These are phyloP conservation scores for Hymenopus coronatus DNA, from an alignment of 2,888 invertebrate species.

Conservation along the genomic window DNA sequence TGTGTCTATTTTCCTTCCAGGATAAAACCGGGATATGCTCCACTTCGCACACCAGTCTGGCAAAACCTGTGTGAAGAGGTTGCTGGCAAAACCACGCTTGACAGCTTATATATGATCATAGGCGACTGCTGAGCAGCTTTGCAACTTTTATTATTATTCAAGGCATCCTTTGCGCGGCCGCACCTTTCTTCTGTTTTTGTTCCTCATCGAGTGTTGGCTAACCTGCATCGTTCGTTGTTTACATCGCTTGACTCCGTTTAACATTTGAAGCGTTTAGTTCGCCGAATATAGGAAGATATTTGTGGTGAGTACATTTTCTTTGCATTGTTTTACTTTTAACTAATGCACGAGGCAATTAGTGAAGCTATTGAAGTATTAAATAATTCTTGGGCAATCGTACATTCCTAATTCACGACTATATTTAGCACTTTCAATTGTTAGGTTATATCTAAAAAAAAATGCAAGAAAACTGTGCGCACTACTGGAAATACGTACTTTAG, in stretches of 20 bases:
- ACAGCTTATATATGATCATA: background rate
- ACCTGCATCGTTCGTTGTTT: background rate
- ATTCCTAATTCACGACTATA: no score
- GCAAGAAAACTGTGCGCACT: no score
- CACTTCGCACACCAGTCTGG: background rate
- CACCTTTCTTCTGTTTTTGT: background rate
- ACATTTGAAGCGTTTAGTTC: background rate
- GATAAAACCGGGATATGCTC: background rate
- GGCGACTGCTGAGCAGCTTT: background rate
- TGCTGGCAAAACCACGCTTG: background rate
- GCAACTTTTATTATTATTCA: background rate
- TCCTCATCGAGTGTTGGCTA: background rate
- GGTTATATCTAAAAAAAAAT: no score
- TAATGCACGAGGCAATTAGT: no score
- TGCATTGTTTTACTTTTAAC: background rate
- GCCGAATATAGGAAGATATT: background rate
- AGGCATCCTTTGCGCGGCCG: background rate
- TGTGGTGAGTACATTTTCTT: background rate
- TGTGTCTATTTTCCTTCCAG: background rate
- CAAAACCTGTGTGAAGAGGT: background rate
- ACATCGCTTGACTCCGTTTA: background rate
- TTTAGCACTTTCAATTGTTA: no score
- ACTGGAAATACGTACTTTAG: no score
- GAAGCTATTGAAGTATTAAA: no score
- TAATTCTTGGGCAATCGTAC: no score